Evolutionary conservation across 35 echinoderm and acorn worm species (phyloP).

Genomic region (Acanthaster planci): DNA sequence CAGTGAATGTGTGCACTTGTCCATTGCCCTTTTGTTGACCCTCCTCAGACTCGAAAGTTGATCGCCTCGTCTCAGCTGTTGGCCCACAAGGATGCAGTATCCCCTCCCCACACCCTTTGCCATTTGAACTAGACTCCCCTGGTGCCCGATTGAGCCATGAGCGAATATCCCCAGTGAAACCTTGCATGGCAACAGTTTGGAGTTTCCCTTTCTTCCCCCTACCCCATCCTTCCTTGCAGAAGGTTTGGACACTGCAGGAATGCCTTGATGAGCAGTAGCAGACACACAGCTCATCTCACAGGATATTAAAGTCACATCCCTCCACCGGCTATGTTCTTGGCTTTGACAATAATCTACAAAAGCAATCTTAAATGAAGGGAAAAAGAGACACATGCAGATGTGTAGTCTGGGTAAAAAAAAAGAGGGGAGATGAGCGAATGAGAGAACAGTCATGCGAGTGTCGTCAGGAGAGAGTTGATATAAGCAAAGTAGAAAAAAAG

Average conservation of each 20-base stretch:
- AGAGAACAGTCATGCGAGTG: neutral
- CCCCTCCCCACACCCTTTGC: neutral
- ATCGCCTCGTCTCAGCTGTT: too few species aligned
- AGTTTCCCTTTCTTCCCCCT: neutral
- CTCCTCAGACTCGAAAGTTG: too few species aligned
- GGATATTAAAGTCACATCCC: constrained; percentile 31
- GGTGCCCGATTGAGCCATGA: neutral
- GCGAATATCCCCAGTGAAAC: neutral
- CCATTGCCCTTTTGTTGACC: too few species aligned
- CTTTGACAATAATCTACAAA: constrained; percentile 27
- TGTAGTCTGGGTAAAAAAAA: neutral
- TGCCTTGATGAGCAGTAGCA: neutral
- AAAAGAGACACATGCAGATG: too few species aligned
- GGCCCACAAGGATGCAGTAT: too few species aligned
- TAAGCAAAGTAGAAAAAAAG: neutral
- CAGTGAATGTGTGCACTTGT: too few species aligned
- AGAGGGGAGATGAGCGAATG: neutral
- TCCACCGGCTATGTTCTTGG: constrained; percentile 20
- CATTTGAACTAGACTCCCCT: neutral
- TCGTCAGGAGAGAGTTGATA: neutral
- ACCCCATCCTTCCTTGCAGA: neutral
- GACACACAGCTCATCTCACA: constrained; percentile 5
- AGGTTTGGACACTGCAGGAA: constrained; percentile 3
- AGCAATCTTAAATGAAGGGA: neutral
- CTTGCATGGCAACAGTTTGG: constrained; percentile 13